Evolutionary conservation across 2,797 vertebrate species (phyloP), one percentile per base, ranked within the genome.

Genomic region (Percopsis omiscomaycus): DNA sequence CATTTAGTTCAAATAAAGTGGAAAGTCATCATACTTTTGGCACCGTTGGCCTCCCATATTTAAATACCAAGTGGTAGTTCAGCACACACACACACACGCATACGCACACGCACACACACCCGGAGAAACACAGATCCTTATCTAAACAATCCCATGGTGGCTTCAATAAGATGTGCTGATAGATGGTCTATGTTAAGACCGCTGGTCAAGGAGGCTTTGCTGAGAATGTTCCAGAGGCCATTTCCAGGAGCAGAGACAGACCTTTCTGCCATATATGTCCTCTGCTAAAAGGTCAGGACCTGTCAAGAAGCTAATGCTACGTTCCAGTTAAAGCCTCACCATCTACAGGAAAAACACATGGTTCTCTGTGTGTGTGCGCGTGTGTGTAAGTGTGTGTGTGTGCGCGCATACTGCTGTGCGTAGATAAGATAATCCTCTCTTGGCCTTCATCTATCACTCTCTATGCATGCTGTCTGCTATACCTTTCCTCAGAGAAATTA

Each of bases 101-200:
- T 13, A 53, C 2, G 44, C 13, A 15, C 8, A 28, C 30, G 58
- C 45, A 29, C 16, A 45, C 14, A 27, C 42, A 58, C 9, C 46
- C n/a, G 44, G 5, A 47, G 50, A 54, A 27, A 64, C 54, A 56
- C n/a, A 70, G 67, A 77, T 69, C 61, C 71, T 56, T 78, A 77
- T 77, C n/a, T 67, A 74, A 79, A 77, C 69, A 75, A 46, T 48
- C 65, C 27, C 56, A 30, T 59, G 8, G 42, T 61, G 27, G 46
- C 67, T 77, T 75, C 42, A 73, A 37, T 65, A 63, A 64, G 70
- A 78, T 60, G 64, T 61, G 68, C 60, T 16, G 66, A 69, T 57
- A 72, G 58, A 74, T 11, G n/a, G 15, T 55, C 58, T 48, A 50
- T 75, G 68, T n/a, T 77, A 57, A 71, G 54, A 37, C 70, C 71